These are phyloP conservation scores for Argyra leucocephala DNA, from an alignment of 2,888 invertebrate genomes.

Conservation along the genomic window DNA sequence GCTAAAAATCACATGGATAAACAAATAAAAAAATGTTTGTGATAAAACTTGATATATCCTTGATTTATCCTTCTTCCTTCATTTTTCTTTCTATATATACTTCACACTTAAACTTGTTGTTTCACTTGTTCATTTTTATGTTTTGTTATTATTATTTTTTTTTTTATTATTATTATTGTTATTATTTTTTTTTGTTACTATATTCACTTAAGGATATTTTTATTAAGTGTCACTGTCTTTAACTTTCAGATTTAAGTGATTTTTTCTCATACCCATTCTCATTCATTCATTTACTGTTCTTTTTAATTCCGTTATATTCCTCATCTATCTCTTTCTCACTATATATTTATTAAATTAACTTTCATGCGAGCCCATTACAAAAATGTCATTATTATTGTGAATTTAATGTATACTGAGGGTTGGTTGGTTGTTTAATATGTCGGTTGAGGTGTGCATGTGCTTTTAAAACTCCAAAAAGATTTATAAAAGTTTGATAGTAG, in stretches of 20 bases:
- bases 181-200: background rate
- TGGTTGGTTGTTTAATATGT: background rate
- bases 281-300: no score
- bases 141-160: background rate
- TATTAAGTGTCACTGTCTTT: conserved; percentile 6
- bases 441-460: background rate
- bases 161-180: background rate
- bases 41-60: background rate
- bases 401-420: background rate
- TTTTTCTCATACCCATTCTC: no score
- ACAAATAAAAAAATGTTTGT: background rate
- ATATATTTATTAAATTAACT: background rate
- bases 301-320: background rate
- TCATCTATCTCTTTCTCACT: background rate
- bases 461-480: background rate
- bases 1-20: background rate
- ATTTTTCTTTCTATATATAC: background rate
- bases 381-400: no score
- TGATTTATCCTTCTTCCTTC: background rate
- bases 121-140: background rate
- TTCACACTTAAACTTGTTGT: conserved; percentile 4
- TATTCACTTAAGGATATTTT: conserved; percentile 2
- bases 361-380: background rate
- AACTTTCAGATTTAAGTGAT: conserved; percentile 6
- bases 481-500: background rate